Evolutionary conservation across 1,140 invertebrate species (phyloP).

Genomic region (Drosophila sproati): DNA sequence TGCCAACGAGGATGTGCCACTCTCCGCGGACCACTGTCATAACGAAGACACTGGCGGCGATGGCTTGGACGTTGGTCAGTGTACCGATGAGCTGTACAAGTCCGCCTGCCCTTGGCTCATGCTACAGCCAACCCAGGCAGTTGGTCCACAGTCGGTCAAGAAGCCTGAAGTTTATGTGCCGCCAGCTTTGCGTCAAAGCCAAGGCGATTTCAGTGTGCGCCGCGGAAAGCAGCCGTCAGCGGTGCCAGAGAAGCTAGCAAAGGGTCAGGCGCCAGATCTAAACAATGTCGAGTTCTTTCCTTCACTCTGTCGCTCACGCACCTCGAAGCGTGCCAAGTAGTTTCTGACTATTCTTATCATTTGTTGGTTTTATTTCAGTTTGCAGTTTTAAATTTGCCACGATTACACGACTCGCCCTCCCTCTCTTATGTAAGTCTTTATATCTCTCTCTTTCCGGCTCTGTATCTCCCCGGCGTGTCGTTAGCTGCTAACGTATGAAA

Average conservation of each 20-base stretch:
- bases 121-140: slow-evolving; percentile 7
- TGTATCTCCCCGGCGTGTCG: slow-evolving; percentile 50
- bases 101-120: slow-evolving; percentile 56
- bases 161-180: slow-evolving; percentile 53
- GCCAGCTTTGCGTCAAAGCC: slow-evolving; percentile 67
- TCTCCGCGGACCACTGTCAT: slow-evolving; percentile 12
- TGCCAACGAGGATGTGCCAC: neutral
- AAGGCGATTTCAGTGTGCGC: slow-evolving; percentile 38
- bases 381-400: slow-evolving; percentile 40
- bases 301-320: slow-evolving; percentile 29
- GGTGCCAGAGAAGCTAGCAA: slow-evolving; percentile 14
- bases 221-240: slow-evolving; percentile 18
- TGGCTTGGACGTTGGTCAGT: slow-evolving; percentile 49
- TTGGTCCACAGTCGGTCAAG: slow-evolving; percentile 13
- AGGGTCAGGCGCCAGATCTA: slow-evolving; percentile 61
- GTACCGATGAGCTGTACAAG: neutral
- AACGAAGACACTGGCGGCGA: slow-evolving; percentile 54
- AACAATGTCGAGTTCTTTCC: slow-evolving; percentile 64
- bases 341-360: slow-evolving; percentile 6
- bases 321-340: slow-evolving; percentile 59
- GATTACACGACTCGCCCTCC: slow-evolving; percentile 19
- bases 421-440: neutral
- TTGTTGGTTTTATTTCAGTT: slow-evolving; percentile 27
- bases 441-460: neutral
- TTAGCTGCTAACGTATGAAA: slow-evolving; percentile 66